Conservation (phyloP, 2,113 vertebrate species). For the Taxidea taxus region DNA sequence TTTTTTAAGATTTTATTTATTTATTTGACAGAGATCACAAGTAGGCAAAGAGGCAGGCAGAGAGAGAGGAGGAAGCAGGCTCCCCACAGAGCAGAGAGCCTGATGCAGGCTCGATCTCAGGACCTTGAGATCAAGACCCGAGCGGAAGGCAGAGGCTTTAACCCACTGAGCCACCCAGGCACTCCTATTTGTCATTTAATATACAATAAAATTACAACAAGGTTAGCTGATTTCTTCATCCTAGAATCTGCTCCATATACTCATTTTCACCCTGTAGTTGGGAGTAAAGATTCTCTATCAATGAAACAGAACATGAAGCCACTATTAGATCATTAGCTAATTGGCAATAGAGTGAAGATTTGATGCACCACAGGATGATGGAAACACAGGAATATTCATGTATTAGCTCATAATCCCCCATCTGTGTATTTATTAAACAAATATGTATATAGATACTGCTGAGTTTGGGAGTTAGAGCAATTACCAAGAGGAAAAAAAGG, state of each 20-base stretch:
- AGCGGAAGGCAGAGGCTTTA: too few species aligned
- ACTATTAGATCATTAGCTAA: background rate
- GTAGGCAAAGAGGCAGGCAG: too few species aligned
- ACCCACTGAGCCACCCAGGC: too few species aligned
- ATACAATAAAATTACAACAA: background rate
- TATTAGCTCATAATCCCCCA: background rate
- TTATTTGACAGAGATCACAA: too few species aligned
- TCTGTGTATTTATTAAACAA: background rate
- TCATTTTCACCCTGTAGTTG: background rate
- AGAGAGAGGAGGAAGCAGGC: too few species aligned
- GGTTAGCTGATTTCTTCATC: background rate
- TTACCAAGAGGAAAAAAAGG: background rate
- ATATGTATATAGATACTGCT: background rate
- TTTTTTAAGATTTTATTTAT: too few species aligned
- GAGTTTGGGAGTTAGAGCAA: background rate
- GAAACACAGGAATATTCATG: background rate
- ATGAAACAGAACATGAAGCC: background rate
- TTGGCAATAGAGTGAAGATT: background rate
- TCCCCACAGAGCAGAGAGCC: too few species aligned
- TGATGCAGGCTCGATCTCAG: too few species aligned
- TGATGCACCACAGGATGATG: background rate
- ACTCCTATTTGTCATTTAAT: background rate
- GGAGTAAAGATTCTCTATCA: background rate
- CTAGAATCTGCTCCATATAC: background rate
- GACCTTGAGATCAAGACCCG: too few species aligned